These are phyloP conservation scores for Aphelenchoides fujianensis DNA, from an alignment of 1,140 invertebrate genomes.

Conservation along the genomic window DNA sequence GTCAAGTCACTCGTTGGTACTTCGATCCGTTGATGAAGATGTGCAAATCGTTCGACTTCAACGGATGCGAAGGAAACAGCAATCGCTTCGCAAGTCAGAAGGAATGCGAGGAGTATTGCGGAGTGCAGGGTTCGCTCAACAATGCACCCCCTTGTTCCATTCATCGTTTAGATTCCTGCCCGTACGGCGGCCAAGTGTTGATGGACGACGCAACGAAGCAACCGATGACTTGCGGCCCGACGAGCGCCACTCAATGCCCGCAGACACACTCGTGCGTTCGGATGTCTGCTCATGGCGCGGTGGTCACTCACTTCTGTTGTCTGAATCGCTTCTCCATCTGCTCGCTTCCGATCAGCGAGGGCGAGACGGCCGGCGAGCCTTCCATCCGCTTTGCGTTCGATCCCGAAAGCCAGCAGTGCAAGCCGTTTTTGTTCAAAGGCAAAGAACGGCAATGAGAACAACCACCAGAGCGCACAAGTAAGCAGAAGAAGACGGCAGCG, in stretches of 20 bases:
- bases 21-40: slow-evolving; percentile 25
- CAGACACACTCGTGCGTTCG: slow-evolving; percentile 20
- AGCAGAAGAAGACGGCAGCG: too few relatives aligned
- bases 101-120: slow-evolving; percentile 38
- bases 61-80: slow-evolving; percentile 39
- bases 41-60: slow-evolving; percentile 41
- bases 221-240: slow-evolving; percentile 14
- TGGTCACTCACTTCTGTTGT: too few relatives aligned
- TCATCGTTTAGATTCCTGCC: slow-evolving; percentile 18
- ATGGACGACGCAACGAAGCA: background rate
- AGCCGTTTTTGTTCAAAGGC: slow-evolving; percentile 26
- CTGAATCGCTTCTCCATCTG: too few relatives aligned
- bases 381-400: slow-evolving; percentile 33
- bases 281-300: slow-evolving; percentile 16
- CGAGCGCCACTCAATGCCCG: slow-evolving; percentile 27
- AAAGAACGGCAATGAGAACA: slow-evolving; percentile 24
- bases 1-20: slow-evolving; percentile 34
- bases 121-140: slow-evolving; percentile 18
- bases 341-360: slow-evolving; percentile 17
- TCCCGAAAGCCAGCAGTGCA: slow-evolving; percentile 19
- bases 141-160: slow-evolving; percentile 15
- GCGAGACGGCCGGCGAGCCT: slow-evolving; percentile 19
- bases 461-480: slow-evolving; percentile 24
- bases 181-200: slow-evolving; percentile 27
- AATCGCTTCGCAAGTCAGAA: slow-evolving; percentile 34